These are phyloP conservation scores for Pandion haliaetus DNA, from an alignment of 2,113 vertebrate species.

Conservation along the genomic window DNA sequence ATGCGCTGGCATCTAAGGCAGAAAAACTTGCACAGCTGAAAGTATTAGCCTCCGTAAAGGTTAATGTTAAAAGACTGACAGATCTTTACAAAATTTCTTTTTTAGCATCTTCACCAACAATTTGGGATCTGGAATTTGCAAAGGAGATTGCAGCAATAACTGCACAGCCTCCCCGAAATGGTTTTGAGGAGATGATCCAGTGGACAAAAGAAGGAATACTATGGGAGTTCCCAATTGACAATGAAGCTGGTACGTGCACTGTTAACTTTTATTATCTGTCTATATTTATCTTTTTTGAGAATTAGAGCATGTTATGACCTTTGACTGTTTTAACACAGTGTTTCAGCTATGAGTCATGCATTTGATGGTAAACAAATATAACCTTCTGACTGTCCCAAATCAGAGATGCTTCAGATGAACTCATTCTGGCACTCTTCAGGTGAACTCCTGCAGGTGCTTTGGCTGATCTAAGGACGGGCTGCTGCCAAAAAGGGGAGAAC, in stretches of 20 bases:
- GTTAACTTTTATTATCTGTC: background rate
- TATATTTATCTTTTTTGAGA: background rate
- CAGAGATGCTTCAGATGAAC: background rate
- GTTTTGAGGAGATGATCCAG: conserved; percentile 95
- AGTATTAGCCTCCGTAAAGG: background rate
- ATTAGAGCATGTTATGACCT: background rate
- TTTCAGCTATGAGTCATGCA: background rate
- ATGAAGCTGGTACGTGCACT: conserved; percentile 82
- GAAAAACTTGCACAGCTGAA: background rate
- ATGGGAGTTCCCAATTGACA: conserved; percentile 91
- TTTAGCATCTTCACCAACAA: conserved; percentile 72
- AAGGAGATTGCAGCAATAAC: conserved; percentile 70
- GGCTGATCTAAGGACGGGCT: background rate
- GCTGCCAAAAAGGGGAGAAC: background rate
- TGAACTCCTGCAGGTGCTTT: background rate
- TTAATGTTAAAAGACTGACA: background rate
- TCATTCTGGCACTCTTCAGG: background rate
- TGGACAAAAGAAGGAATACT: conserved; percentile 93
- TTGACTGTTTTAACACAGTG: background rate
- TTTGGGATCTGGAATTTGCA: conserved; percentile 92
- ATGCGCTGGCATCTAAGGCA: background rate
- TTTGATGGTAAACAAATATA: background rate
- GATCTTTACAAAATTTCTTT: background rate
- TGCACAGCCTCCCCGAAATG: conserved; percentile 80
- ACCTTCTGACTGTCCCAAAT: background rate